Evolutionary conservation across 1,140 invertebrate species (phyloP).

Genomic region (Drosophila ironensis): DNA sequence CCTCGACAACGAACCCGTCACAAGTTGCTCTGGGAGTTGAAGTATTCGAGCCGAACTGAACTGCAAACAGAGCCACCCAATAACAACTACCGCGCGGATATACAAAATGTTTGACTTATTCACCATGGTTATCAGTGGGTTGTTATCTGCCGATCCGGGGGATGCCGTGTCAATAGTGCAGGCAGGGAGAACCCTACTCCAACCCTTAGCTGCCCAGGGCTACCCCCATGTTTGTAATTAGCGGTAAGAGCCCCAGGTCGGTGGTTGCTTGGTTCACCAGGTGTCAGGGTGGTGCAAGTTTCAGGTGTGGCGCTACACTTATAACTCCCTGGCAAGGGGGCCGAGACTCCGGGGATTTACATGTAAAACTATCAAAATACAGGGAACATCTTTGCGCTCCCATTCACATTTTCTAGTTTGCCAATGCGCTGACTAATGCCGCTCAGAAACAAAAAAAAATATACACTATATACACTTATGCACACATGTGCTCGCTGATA

Average conservation of each 20-base stretch:
- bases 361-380: not conserved
- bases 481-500: slow-evolving; percentile 38
- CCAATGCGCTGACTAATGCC: slow-evolving; percentile 49
- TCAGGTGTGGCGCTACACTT: slow-evolving; percentile 25
- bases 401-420: slow-evolving; percentile 8
- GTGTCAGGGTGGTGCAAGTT: slow-evolving; percentile 6
- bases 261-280: slow-evolving; percentile 17
- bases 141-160: slow-evolving; percentile 64
- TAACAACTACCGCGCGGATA: slow-evolving; percentile 49
- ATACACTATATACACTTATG: slow-evolving; percentile 4
- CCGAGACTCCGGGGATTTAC: not conserved
- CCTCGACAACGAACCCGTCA: slow-evolving; percentile 29
- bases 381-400: not conserved
- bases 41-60: slow-evolving; percentile 17
- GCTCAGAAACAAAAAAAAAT: not conserved
- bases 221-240: slow-evolving; percentile 48
- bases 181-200: slow-evolving; percentile 29
- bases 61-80: slow-evolving; percentile 43
- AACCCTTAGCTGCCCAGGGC: not conserved
- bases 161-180: slow-evolving; percentile 66
- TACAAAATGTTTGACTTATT: slow-evolving; percentile 31
- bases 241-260: slow-evolving; percentile 36
- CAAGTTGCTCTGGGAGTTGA: slow-evolving; percentile 51
- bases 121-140: slow-evolving; percentile 65
- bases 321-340: not conserved